Conservation (phyloP, 1,140 invertebrate genomes). For the Oreohelix idahoensis region DNA sequence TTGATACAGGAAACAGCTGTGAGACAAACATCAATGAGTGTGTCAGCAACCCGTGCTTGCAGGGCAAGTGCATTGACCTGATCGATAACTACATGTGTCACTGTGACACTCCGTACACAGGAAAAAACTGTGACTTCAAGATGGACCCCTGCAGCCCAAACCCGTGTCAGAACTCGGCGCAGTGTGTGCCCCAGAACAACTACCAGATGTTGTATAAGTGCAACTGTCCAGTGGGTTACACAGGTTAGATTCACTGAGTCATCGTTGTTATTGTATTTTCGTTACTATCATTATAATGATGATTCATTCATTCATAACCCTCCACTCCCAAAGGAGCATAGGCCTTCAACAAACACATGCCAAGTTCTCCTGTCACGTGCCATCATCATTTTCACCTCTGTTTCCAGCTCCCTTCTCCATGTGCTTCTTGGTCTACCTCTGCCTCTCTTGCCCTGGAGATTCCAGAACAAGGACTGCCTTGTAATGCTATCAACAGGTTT, state of each 20-base stretch:
- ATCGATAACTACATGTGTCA: conserved; percentile 65
- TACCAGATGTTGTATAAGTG: conserved; percentile 76
- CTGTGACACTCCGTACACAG: conserved; percentile 76
- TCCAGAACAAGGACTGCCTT: too few species aligned
- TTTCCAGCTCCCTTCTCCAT: too few species aligned
- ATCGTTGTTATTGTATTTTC: background rate
- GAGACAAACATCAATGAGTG: conserved; percentile 91
- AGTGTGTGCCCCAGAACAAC: conserved; percentile 83
- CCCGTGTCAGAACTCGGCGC: conserved; percentile 89
- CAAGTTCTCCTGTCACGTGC: too few species aligned
- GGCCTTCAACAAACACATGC: too few species aligned
- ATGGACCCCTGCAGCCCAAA: conserved; percentile 86
- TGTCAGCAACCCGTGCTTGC: conserved; percentile 90
- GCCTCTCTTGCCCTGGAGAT: too few species aligned
- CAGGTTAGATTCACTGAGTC: conserved; percentile 43
- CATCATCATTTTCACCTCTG: too few species aligned
- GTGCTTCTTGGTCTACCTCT: too few species aligned
- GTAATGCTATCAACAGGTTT: too few species aligned
- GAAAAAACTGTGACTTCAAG: conserved; percentile 65
- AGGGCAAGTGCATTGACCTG: conserved; percentile 89
- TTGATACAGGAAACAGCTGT: conserved; percentile 78
- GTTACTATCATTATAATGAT: too few species aligned
- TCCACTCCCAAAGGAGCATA: too few species aligned
- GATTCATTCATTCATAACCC: too few species aligned
- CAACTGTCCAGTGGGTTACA: conserved; percentile 57